Base-by-base conservation (phyloP, 2,888 invertebrate genomes). In the Agrochola macilenta region DNA sequence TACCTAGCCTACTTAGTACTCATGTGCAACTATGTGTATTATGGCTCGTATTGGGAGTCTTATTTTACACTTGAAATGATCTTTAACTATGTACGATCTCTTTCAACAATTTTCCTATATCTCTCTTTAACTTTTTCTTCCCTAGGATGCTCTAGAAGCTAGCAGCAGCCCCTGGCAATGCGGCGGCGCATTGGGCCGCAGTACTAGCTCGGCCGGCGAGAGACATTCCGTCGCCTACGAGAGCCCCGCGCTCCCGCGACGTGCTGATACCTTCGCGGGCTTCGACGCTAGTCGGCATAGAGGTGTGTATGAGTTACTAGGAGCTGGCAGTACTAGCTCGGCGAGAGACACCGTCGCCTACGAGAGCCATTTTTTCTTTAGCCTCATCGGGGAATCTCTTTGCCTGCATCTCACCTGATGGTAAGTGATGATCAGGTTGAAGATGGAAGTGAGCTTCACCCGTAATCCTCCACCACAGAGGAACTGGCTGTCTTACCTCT, bases 191-290 rank as follows among this genome's bases (percentile, higher is more conserved):
- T 97, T 99, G 23, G 98, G 99, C 17, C 97, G 99, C 71, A 99
- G 99, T 92, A 98, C 99, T 30, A 99, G 99, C 94, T 99, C 99
- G 46, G 99, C 98, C 0, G 99, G 99, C 9, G 99, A 99, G 95
- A 98, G 99, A 73, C 98, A 99, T 90, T 99, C 98, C 90, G 98
- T 98, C 46, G 97, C 98, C 0, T 99, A 98, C 93, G 98, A 98
- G 82, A 98, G 98, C 49, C 98, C 99, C 26, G 98, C 98, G 58
- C 95, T 99, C 82, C 99, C 99, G 30, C 98, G 99, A 89, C 97
- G 99, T 52, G 99, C 99, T 0, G 99, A 99, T 96, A 99, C 99
- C 7, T 99, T 99, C 95, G 99, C 99, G 2, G 99, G 99, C 14
- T 99, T 99, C 92, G 99, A 99, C 95, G 95, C 94, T 1, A 89